These are phyloP conservation scores for Liodrosophila aerea DNA, from an alignment of 2,888 invertebrate genomes.

Conservation along the genomic window DNA sequence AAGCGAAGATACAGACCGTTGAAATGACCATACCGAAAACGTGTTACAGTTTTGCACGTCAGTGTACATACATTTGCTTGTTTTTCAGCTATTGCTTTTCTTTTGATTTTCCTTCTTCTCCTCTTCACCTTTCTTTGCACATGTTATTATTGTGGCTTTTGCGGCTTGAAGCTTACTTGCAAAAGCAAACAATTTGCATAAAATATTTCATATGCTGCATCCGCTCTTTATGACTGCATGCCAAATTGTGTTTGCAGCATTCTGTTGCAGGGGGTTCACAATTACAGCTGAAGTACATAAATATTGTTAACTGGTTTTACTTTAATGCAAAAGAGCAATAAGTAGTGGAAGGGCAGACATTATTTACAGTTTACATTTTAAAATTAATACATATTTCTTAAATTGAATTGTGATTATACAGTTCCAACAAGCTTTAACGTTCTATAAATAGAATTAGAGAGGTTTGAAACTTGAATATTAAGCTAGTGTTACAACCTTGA, in stretches of 20 bases:
- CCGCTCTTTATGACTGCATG: constrained; percentile 38
- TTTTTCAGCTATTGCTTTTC: not conserved
- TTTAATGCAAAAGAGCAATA: not conserved
- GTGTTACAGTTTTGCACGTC: no score
- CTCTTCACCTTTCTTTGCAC: constrained; percentile 16
- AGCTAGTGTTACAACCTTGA: no score
- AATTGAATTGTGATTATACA: no score
- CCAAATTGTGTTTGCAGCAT: constrained; percentile 51
- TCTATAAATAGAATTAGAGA: no score
- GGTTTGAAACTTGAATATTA: no score
- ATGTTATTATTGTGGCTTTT: constrained; percentile 17
- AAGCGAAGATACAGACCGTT: no score
- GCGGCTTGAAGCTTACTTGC: constrained; percentile 18
- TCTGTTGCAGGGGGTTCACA: no score
- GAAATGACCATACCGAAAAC: no score
- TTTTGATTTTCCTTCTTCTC: constrained; percentile 9
- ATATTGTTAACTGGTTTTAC: constrained; percentile 14
- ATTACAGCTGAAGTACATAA: constrained; percentile 37
- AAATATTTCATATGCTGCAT: constrained; percentile 61
- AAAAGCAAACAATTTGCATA: constrained; percentile 69
- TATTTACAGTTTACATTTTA: no score
- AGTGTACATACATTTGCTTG: constrained; percentile 3
- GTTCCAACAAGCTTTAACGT: no score
- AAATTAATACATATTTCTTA: no score
- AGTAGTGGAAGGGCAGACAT: no score